phyloP scores from a whole-genome alignment of 2,888 invertebrate species.

The Philaethria dido region DNA sequence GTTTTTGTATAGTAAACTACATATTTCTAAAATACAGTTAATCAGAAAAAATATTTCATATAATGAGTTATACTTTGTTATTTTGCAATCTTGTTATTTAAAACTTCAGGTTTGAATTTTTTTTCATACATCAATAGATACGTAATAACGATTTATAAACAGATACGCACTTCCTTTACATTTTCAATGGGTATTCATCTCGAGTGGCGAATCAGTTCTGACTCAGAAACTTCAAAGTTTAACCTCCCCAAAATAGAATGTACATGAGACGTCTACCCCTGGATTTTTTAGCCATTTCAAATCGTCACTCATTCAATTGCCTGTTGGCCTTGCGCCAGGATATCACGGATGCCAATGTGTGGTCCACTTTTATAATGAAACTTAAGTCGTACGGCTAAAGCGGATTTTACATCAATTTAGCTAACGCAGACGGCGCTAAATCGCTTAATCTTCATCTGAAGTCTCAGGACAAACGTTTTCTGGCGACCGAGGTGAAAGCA shows the following conservation, averaged over 20 bases:
- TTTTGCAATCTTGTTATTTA: too few relatives aligned
- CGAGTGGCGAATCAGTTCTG: constrained; percentile 65
- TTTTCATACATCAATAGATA: background rate
- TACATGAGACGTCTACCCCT: constrained; percentile 67
- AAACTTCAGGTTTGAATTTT: too few relatives aligned
- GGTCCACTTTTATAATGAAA: constrained; percentile 61
- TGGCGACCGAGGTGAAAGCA: constrained; percentile 35
- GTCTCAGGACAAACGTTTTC: constrained; percentile 37
- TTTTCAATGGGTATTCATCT: constrained; percentile 63
- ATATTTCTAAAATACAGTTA: too few relatives aligned
- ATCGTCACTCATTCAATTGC: constrained; percentile 81
- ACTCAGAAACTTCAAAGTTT: constrained; percentile 74
- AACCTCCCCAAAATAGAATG: constrained; percentile 76
- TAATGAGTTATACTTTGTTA: too few relatives aligned
- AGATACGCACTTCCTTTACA: constrained; percentile 69
- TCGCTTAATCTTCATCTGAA: constrained; percentile 44
- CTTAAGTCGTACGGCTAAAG: constrained; percentile 44
- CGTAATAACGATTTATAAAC: constrained; percentile 47
- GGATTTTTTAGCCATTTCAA: constrained; percentile 67
- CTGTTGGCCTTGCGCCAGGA: constrained; percentile 78
- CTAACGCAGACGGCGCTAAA: constrained; percentile 40
- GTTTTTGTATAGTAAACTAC: background rate
- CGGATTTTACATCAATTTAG: constrained; percentile 45
- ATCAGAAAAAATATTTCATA: too few relatives aligned
- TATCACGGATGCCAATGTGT: constrained; percentile 63